Base-by-base conservation (phyloP, 2,797 vertebrate genomes). In the Myoxocephalus aenaeus region DNA sequence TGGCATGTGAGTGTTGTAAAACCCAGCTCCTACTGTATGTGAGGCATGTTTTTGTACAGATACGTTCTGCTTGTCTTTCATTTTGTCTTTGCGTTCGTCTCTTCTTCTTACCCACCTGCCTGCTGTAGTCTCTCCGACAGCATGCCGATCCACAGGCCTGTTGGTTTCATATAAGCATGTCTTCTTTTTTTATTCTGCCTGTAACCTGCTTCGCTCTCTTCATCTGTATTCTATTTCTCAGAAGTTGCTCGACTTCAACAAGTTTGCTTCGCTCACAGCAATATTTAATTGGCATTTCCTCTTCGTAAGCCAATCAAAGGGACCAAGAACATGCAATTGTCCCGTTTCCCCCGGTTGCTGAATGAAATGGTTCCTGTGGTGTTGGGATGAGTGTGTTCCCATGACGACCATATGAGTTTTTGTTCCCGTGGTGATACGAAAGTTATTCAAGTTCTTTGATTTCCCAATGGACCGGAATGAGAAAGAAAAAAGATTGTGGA, bases 361-460 rank as follows among this genome's bases (percentile, higher is more conserved):
- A 82, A 57, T 61, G 57, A 81, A 82, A 76, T 2, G 12, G 27
- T 66, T 84, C 79, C 73, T 73, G 38, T 61, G 56, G 81, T 73
- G 79, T 44, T 44, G 50, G 77, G 79, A 81, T 59, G 71, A 84
- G 54, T 67, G 69, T 67, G 82, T 80, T 90, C 87, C 79, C 80
- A 79, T 78, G 69, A 40, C 53, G 66, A 79, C 80, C 64, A 46
- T 77, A 65, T 80, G 69, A 83, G 77, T 77, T 82, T 85, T 85
- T 81, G 66, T 84, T 81, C 78, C 77, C 12, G 48, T 83, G 72
- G 87, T 77, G 71, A 87, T 87, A 70, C 80, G 17, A 85, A 89
- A 88, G 73, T 86, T 90, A 82, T 84, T 89, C 82, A 62, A 75
- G 65, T 74, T 84, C 83, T 86, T 84, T 90, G 83, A 92, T 92